A percentile compares a stretch with the other conserved stretches of the same genome.
These are phyloP conservation scores for Sesamia inferens DNA, from an alignment of 2,888 invertebrate species.

Conservation along the genomic window DNA sequence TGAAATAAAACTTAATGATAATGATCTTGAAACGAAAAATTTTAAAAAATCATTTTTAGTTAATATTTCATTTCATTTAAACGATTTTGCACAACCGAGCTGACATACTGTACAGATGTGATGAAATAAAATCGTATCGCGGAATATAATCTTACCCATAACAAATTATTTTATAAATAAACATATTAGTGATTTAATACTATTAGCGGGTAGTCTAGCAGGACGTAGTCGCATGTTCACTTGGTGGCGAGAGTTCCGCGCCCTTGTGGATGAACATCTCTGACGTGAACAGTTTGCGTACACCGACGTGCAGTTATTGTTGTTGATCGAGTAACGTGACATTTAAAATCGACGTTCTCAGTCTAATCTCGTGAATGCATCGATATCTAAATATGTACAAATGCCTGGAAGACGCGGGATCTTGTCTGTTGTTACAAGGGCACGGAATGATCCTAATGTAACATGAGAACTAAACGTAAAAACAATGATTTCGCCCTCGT, in stretches of 20 bases:
- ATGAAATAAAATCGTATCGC: slow-evolving; percentile 64
- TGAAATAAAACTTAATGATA: slow-evolving; percentile 78
- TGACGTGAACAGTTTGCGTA: slow-evolving; percentile 14
- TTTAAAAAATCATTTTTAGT: slow-evolving; percentile 77
- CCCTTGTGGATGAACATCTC: slow-evolving; percentile 42
- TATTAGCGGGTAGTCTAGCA: slow-evolving; percentile 73
- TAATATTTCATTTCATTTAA: slow-evolving; percentile 75
- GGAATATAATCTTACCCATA: slow-evolving; percentile 67
- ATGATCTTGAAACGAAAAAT: slow-evolving; percentile 73
- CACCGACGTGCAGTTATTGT: slow-evolving; percentile 50
- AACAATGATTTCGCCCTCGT: slow-evolving; percentile 37
- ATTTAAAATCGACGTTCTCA: slow-evolving; percentile 50
- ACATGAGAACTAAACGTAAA: slow-evolving; percentile 37
- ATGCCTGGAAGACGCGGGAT: slow-evolving; percentile 57
- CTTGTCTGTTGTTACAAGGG: slow-evolving; percentile 52
- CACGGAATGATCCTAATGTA: slow-evolving; percentile 53
- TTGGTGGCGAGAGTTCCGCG: slow-evolving; percentile 44
- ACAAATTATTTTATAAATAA: slow-evolving; percentile 72
- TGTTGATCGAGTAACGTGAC: slow-evolving; percentile 49
- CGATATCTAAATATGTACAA: slow-evolving; percentile 56
- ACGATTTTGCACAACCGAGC: slow-evolving; percentile 57
- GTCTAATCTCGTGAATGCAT: slow-evolving; percentile 58
- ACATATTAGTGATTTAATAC: slow-evolving; percentile 70
- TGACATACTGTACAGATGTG: slow-evolving; percentile 51
- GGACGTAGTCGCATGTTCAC: slow-evolving; percentile 66